phyloP scores from a whole-genome alignment of 2,797 vertebrate genomes.

The Sarcoramphus papa region DNA sequence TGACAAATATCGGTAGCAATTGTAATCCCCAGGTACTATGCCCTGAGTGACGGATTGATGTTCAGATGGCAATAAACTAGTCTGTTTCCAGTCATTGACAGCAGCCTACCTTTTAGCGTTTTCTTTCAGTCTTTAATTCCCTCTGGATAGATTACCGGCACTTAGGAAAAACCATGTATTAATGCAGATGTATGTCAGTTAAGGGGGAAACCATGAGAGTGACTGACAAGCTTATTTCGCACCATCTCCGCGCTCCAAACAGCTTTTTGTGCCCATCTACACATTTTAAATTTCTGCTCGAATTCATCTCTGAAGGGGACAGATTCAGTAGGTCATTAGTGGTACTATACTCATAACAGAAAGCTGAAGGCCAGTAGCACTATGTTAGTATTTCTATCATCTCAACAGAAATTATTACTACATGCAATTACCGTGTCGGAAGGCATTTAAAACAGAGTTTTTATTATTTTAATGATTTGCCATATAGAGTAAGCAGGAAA shows the following conservation, averaged over 20 bases:
- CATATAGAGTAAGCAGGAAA: not conserved
- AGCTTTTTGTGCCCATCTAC: not conserved
- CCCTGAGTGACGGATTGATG: not conserved
- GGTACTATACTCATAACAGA: not conserved
- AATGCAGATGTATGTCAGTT: not conserved
- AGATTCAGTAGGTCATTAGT: not conserved
- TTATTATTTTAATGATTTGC: not conserved
- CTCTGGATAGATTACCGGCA: not conserved
- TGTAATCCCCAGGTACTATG: not conserved
- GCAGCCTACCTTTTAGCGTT: not conserved
- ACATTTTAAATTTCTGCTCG: constrained; percentile 18
- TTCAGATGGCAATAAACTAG: not conserved
- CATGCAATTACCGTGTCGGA: not conserved
- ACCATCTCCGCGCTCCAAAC: not conserved
- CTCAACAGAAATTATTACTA: not conserved
- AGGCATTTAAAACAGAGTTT: not conserved
- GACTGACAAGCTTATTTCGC: constrained; percentile 34
- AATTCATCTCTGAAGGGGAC: not conserved
- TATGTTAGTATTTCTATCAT: not conserved
- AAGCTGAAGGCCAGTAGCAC: not conserved
- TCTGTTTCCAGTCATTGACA: not conserved
- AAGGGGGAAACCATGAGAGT: not conserved
- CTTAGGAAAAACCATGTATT: not conserved
- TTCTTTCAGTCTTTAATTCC: not conserved
- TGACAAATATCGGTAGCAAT: not conserved